A percentile compares a stretch with the other conserved stretches of the same genome.
phyloP scores from a whole-genome alignment of 2,888 invertebrate genomes.

The Drosophila crucigera region DNA sequence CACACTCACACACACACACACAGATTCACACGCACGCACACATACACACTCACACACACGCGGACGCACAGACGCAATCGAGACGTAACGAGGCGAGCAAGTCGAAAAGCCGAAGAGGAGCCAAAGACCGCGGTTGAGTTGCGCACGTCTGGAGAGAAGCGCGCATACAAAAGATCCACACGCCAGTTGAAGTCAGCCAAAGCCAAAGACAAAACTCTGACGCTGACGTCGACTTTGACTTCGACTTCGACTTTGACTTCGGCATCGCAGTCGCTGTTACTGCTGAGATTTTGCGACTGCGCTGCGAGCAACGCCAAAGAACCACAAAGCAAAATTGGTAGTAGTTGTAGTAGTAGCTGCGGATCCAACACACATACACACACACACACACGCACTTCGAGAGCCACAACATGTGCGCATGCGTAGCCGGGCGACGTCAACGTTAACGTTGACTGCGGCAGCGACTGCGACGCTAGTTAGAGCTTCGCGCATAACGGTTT shows the following conservation, averaged over 20 bases:
- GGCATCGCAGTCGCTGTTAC: slow-evolving; percentile 6
- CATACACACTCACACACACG: slow-evolving; percentile 31
- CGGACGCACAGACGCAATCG: slow-evolving; percentile 31
- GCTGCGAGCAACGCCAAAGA: slow-evolving; percentile 44
- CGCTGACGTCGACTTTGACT: slow-evolving; percentile 30
- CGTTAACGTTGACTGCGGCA: slow-evolving; percentile 25
- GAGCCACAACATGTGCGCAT: slow-evolving; percentile 71
- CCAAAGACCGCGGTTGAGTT: slow-evolving; percentile 74
- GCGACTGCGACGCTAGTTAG: slow-evolving; percentile 58
- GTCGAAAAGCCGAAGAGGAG: slow-evolving; percentile 59
- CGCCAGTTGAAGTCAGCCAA: slow-evolving; percentile 59
- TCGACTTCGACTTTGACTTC: slow-evolving; percentile 19
- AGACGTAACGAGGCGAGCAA: slow-evolving; percentile 50
- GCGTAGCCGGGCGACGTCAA: slow-evolving; percentile 62
- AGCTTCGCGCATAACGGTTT: slow-evolving; percentile 84
- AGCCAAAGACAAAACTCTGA: slow-evolving; percentile 58
- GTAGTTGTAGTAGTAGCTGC: slow-evolving; percentile 56
- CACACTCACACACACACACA: slow-evolving; percentile 23
- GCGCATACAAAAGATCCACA: slow-evolving; percentile 80
- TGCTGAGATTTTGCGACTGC: slow-evolving; percentile 68
- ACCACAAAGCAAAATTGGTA: slow-evolving; percentile 65
- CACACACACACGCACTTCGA: slow-evolving; percentile 25
- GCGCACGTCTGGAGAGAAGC: slow-evolving; percentile 76
- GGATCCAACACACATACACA: slow-evolving; percentile 28
- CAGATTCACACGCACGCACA: slow-evolving; percentile 22